These are phyloP conservation scores for Myiagra hebetior DNA, from an alignment of 2,113 vertebrate genomes.

Conservation along the genomic window DNA sequence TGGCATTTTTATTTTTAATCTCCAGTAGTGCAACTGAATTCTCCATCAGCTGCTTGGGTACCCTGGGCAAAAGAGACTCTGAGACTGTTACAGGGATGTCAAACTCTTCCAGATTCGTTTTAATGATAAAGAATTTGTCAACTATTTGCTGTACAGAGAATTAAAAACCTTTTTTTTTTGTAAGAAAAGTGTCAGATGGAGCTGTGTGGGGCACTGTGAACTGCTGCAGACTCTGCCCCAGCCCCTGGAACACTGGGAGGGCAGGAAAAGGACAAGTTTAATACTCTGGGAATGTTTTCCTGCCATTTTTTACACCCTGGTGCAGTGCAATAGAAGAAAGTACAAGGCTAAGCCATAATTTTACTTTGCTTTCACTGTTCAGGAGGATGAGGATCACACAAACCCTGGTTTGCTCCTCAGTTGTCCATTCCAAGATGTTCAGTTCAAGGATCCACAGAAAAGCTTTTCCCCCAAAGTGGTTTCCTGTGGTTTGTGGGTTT, in stretches of 20 bases:
- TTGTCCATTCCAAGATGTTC: rapidly evolving
- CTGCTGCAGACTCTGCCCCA: not conserved
- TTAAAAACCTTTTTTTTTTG: not conserved
- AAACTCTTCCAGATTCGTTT: not conserved
- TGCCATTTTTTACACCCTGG: not conserved
- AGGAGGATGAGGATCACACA: not conserved
- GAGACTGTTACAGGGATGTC: not conserved
- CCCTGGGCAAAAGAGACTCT: not conserved
- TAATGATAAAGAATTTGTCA: not conserved
- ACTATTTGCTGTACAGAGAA: not conserved
- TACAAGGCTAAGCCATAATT: not conserved
- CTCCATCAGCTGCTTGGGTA: not conserved
- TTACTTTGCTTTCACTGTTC: not conserved
- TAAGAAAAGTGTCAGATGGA: not conserved
- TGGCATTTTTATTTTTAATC: not conserved
- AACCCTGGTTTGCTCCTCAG: not conserved
- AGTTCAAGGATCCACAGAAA: not conserved
- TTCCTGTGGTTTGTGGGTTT: not conserved
- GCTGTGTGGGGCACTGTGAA: not conserved
- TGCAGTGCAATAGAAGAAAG: not conserved
- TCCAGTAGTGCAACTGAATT: not conserved
- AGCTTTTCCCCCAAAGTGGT: rapidly evolving
- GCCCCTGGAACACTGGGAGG: not conserved
- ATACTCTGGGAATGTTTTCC: not conserved
- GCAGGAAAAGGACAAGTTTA: not conserved